phyloP scores from a whole-genome alignment of 2,888 invertebrate genomes.

The Xanthorhoe designata region DNA sequence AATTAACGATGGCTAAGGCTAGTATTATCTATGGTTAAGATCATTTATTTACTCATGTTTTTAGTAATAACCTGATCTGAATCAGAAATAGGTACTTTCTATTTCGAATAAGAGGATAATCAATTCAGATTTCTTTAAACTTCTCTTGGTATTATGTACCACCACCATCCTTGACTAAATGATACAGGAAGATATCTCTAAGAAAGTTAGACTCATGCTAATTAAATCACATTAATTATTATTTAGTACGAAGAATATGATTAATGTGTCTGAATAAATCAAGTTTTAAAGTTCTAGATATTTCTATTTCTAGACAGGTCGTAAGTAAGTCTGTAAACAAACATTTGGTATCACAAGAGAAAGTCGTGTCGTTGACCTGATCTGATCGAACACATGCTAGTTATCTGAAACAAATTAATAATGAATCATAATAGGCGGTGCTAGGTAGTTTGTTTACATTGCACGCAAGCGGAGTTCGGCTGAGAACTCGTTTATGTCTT shows the following conservation, averaged over 20 bases:
- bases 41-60: too few relatives aligned
- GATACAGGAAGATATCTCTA: background rate
- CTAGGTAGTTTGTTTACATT: slow-evolving; percentile 30
- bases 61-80: too few relatives aligned
- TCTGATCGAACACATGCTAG: slow-evolving; percentile 7
- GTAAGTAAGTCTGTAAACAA: background rate
- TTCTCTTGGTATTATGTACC: too few relatives aligned
- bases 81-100: too few relatives aligned
- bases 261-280: background rate
- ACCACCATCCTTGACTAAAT: too few relatives aligned
- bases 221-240: background rate
- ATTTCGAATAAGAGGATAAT: too few relatives aligned
- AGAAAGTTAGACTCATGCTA: too few relatives aligned
- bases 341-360: slow-evolving; percentile 16
- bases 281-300: background rate
- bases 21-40: too few relatives aligned
- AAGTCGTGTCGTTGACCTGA: slow-evolving; percentile 31
- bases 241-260: background rate
- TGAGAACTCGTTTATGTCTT: slow-evolving; percentile 35
- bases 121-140: too few relatives aligned
- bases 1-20: too few relatives aligned
- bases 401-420: slow-evolving; percentile 25
- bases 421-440: slow-evolving; percentile 26
- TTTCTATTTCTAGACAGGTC: background rate
- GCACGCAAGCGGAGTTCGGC: slow-evolving; percentile 1